Conservation (phyloP, 1,140 invertebrate genomes). For the Mizuhopecten yessoensis region DNA sequence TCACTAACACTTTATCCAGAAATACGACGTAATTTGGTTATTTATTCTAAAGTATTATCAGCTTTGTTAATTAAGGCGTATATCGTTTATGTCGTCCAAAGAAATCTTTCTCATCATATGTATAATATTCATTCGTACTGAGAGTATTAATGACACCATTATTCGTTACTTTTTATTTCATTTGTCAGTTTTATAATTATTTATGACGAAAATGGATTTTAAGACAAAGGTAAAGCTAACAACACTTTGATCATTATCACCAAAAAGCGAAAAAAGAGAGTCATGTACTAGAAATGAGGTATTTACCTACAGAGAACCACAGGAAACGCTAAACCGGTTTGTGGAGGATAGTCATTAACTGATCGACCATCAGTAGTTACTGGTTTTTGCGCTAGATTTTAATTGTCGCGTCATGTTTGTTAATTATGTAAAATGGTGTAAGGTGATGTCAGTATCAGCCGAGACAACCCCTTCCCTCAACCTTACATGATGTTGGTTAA, state of each 20-base stretch:
- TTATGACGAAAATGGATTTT: no score
- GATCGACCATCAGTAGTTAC: neutral
- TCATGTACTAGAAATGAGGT: neutral
- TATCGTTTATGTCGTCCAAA: no score
- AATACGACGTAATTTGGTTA: neutral
- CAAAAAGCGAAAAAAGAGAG: neutral
- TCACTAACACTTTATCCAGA: neutral
- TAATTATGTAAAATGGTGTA: conserved; percentile 26
- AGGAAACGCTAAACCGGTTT: neutral
- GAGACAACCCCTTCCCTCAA: neutral
- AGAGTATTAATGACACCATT: no score
- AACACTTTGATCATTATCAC: neutral
- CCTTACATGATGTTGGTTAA: neutral
- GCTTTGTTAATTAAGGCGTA: no score
- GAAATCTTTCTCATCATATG: no score
- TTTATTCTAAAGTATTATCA: neutral
- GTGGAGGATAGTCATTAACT: neutral
- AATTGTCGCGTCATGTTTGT: neutral
- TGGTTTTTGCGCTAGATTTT: neutral
- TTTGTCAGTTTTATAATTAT: no score
- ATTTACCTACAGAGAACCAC: neutral
- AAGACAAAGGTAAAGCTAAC: neutral
- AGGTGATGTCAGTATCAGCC: neutral
- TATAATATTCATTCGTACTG: no score
- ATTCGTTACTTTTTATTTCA: no score